Evolutionary conservation across 2,888 invertebrate genomes (phyloP).

Genomic region (Notodonta ziczac): DNA sequence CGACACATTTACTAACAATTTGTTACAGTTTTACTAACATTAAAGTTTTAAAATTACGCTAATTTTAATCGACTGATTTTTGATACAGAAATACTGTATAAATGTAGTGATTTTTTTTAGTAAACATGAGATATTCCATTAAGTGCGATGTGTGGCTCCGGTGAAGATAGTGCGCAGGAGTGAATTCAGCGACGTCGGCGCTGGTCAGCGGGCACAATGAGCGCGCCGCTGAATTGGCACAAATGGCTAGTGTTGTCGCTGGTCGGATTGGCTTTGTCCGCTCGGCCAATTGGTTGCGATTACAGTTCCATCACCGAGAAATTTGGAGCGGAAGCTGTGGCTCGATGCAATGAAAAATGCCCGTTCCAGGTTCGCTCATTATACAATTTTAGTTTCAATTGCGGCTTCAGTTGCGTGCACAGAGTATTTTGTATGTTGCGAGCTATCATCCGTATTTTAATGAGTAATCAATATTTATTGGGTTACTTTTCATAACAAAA

Average conservation of each 20-base stretch:
- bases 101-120: slow-evolving; percentile 29
- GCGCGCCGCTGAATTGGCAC: slow-evolving; percentile 80
- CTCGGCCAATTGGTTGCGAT: slow-evolving; percentile 82
- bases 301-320: slow-evolving; percentile 82
- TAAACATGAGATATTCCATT: slow-evolving; percentile 46
- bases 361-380: slow-evolving; percentile 76
- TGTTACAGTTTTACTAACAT: slow-evolving; percentile 18
- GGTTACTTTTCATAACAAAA: neutral
- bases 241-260: slow-evolving; percentile 82
- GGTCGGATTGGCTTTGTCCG: slow-evolving; percentile 84
- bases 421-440: too few relatives aligned
- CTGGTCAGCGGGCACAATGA: slow-evolving; percentile 71
- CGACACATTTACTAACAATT: slow-evolving; percentile 41
- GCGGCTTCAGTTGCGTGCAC: too few relatives aligned
- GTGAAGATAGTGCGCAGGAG: slow-evolving; percentile 58
- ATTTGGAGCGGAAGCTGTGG: slow-evolving; percentile 83
- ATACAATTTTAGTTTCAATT: neutral
- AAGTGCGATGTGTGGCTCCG: slow-evolving; percentile 45
- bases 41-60: neutral
- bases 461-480: too few relatives aligned
- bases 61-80: slow-evolving; percentile 2
- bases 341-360: slow-evolving; percentile 81
- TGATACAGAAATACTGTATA: slow-evolving; percentile 14
- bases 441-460: too few relatives aligned
- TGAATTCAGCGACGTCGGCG: slow-evolving; percentile 52